Evolutionary conservation across 2,797 vertebrate species (phyloP), one percentile per base, ranked within the genome.

Genomic region (Hylomyscus alleni): DNA sequence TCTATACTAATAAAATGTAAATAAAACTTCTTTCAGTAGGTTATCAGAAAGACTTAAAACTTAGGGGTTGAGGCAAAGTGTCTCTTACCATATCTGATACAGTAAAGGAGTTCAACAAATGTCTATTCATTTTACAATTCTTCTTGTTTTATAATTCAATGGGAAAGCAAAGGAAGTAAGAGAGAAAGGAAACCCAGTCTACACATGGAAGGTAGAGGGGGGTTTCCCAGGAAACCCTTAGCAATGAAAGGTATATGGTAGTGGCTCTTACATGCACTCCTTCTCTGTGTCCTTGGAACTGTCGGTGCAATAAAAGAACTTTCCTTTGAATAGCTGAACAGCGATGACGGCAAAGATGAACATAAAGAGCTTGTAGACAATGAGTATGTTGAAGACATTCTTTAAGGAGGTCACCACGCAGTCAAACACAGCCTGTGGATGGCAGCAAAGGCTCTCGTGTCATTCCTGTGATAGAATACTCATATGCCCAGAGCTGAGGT

Each of bases 311-410:
- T 99, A 99, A 98, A 99, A 99, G 97, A 99, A 99, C 98, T 99
- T 99, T 73, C 99, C 99, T 98, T 99, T 99, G 98, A 99, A 99
- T 78, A 99, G 99, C 97, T 99, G 99, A 90, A 99, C 99, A 0
- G 99, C 99, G 9, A 99, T 99, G 98, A 99, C 99, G 1, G 99
- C 99, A 31, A 99, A 99, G 98, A 99, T 99, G 99, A 99, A 99
- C 99, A 99, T 99, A 96, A 99, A 99, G 95, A 99, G 99, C 98
- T 99, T 99, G 98, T 99, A 99, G 97, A 99, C 99, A 4, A 99
- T 99, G 95, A 99, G 99, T 96, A 99, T 99, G 98, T 99, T 99
- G 98, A 99, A 99, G 98, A 99, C 99, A 0, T 99, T 99, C 98
- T 99, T 99, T 96, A 99, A 98, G 54, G 99, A 99, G 0, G 99